These are phyloP conservation scores for Cremastinae sp. DNA, from an alignment of 2,888 invertebrate species.

Conservation along the genomic window DNA sequence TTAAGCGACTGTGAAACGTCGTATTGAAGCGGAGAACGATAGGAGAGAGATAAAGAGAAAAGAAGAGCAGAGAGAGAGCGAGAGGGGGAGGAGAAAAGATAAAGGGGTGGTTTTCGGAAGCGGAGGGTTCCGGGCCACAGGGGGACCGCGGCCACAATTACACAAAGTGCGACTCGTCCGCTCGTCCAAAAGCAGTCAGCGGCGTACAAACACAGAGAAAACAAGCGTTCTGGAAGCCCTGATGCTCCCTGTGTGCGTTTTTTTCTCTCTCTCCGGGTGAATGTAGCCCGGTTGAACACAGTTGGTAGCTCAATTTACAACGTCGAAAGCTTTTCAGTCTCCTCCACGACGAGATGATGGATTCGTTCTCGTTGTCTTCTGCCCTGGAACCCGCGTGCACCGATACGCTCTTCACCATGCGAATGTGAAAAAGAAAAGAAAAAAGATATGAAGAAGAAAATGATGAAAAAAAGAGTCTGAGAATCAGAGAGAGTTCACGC, in stretches of 20 bases:
- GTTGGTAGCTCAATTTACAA: conserved; percentile 49
- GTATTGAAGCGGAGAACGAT: conserved; percentile 64
- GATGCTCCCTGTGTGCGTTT: conserved; percentile 66
- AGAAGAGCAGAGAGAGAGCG: conserved; percentile 47
- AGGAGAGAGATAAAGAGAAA: conserved; percentile 57
- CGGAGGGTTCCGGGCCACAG: conserved; percentile 69
- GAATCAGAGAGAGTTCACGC: conserved; percentile 6
- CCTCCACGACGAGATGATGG: conserved; percentile 56
- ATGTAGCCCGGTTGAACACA: conserved; percentile 40
- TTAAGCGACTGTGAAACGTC: conserved; percentile 72
- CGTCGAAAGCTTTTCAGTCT: conserved; percentile 59
- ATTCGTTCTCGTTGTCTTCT: conserved; percentile 59
- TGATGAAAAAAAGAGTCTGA: conserved; percentile 2
- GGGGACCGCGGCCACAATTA: conserved; percentile 74
- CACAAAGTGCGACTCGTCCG: conserved; percentile 74
- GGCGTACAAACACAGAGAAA: conserved; percentile 49
- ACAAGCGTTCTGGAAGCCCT: conserved; percentile 17
- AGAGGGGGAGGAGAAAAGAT: conserved; percentile 11
- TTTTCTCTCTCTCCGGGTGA: conserved; percentile 64
- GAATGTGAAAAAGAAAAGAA: background rate
- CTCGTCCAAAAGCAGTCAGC: conserved; percentile 53
- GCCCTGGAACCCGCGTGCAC: conserved; percentile 46
- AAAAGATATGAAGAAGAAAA: background rate
- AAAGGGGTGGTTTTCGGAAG: conserved; percentile 68
- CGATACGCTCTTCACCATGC: conserved; percentile 34